Base-by-base conservation (phyloP, 53 echinoderm and acorn worm genomes). In the Patiria pectinifera region DNA sequence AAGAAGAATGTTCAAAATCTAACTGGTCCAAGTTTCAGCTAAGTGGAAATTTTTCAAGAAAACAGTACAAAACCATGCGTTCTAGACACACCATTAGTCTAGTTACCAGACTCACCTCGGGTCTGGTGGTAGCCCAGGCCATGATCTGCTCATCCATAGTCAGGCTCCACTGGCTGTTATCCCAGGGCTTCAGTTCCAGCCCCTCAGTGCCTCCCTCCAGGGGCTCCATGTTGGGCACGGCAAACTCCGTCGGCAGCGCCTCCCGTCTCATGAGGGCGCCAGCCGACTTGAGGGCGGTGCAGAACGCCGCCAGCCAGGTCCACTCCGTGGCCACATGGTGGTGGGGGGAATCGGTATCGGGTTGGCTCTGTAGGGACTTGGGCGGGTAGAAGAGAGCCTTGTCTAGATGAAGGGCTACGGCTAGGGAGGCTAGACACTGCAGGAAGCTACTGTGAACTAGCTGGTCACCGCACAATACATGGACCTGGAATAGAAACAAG, bases 201-300 rank as follows among this genome's bases (percentile, higher is more conserved):
- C 92, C 89, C 80, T 99, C 99, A 0, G 76, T 80, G 15, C 91
- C 93, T 2, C 85, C 84, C 48, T 96, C 96, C 10, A 93, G 60
- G 24, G 69, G 62, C 86, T 99, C 99, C 92, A 93, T 72, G 91
- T 97, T 94, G 53, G 96, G 99, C 79, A 96, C 96, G 75, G 88
- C 91, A 83, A 99, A 99, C 87, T 96, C 97, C 16, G 78, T 47
- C 7, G 99, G 97, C 66, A 99, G 94, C 11, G 23, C 13, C 61
- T 91, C 87, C 93, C 97, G 81, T 21, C 86, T 85, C 70, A 96
- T 79, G 66, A 99, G 95, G 71, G 99, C 94, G 14, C 91, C 91
- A 23, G 97, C 96, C 44, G 99, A 97, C 82, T 97, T 99, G 88
- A 99, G 87, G 16, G 97, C 99, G 12, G 99, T 99, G 92, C 99